phyloP scores from a whole-genome alignment of 1,140 invertebrate species.

The Sycophaga agraensis region DNA sequence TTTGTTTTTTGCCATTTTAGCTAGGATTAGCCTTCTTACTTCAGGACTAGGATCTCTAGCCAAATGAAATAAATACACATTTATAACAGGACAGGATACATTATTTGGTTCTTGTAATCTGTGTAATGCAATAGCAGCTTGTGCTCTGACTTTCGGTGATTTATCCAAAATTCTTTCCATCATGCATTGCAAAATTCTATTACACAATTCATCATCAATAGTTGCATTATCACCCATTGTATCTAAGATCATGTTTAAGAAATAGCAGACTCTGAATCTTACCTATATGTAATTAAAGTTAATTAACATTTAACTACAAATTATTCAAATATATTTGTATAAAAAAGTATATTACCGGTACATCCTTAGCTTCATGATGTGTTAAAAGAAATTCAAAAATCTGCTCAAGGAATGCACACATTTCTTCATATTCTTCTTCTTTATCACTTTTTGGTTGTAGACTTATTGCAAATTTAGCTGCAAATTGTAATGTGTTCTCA shows the following conservation, averaged over 20 bases:
- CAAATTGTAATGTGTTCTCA: slow-evolving; percentile 61
- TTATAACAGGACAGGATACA: slow-evolving; percentile 74
- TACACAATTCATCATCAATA: slow-evolving; percentile 75
- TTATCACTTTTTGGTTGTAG: slow-evolving; percentile 38
- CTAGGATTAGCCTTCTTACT: slow-evolving; percentile 51
- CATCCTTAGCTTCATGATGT: slow-evolving; percentile 62
- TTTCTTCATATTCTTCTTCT: slow-evolving; percentile 35
- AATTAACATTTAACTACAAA: background rate
- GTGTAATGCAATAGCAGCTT: slow-evolving; percentile 77
- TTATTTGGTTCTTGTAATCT: slow-evolving; percentile 79
- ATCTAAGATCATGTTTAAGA: slow-evolving; percentile 72
- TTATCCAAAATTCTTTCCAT: slow-evolving; percentile 70
- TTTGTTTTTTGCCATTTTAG: slow-evolving; percentile 50
- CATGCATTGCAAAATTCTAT: slow-evolving; percentile 72
- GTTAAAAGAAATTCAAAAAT: slow-evolving; percentile 44
- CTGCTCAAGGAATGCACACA: slow-evolving; percentile 41
- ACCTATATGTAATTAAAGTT: slow-evolving; percentile 50
- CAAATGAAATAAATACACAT: slow-evolving; percentile 77
- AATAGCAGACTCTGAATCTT: slow-evolving; percentile 73
- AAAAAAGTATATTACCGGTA: slow-evolving; percentile 42
- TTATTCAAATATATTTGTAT: background rate
- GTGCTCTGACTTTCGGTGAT: slow-evolving; percentile 71
- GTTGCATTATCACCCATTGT: slow-evolving; percentile 75
- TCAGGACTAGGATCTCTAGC: slow-evolving; percentile 73
- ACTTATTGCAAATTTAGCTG: slow-evolving; percentile 58